Conservation (phyloP, 2,113 vertebrate species). For the Passer domesticus region DNA sequence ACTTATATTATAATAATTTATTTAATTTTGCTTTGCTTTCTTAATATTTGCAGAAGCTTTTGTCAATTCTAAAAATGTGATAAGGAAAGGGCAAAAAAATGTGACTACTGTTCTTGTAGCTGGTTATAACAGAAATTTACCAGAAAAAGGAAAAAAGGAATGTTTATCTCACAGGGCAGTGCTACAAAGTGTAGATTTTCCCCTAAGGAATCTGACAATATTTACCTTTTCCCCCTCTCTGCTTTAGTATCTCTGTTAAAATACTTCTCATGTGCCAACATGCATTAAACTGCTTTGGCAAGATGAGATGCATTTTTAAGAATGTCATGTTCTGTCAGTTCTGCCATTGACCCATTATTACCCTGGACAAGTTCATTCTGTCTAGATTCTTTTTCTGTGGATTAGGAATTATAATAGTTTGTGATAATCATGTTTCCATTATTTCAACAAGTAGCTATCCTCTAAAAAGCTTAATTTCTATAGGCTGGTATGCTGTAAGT, state of each 20-base stretch:
- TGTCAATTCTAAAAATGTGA: neutral
- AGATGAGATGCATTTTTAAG: neutral
- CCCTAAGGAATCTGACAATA: neutral
- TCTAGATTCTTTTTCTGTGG: neutral
- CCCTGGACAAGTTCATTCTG: neutral
- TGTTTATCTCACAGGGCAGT: neutral
- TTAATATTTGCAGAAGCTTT: neutral
- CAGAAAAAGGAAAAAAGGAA: neutral
- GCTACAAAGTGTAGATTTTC: neutral
- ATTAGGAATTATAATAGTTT: neutral
- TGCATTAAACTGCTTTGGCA: neutral
- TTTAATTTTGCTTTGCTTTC: neutral
- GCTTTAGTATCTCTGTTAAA: neutral
- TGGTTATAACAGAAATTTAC: neutral
- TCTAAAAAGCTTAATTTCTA: neutral
- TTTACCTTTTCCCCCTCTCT: neutral
- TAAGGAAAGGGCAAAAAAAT: neutral
- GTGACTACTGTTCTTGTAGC: neutral
- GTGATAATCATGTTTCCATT: neutral
- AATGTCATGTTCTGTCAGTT: neutral
- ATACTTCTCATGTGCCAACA: neutral
- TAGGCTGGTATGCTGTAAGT: neutral
- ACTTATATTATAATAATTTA: neutral
- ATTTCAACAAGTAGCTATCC: neutral
- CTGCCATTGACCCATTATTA: neutral